Base-by-base conservation (phyloP, 2,797 vertebrate species). In the Sebastes melanostomus region DNA sequence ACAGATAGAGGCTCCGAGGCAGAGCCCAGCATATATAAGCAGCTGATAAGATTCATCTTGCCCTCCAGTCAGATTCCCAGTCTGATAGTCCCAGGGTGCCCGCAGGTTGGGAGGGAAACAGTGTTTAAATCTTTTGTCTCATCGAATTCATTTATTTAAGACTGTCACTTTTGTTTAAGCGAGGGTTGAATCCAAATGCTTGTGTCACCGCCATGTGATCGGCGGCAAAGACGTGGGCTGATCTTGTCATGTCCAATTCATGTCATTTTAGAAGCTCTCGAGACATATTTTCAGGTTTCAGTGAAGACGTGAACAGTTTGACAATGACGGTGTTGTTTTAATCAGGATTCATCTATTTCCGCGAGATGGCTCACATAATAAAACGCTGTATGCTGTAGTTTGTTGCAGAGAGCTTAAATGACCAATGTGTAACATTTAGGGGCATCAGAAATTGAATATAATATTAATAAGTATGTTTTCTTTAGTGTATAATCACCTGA, bases 151-250 rank as follows among this genome's bases (percentile, higher is more conserved):
- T 92, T 93, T 92, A 91, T 93, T 94, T 92, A 92, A 89, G 82
- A 86, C 85, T 94, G 94, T 94, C 95, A 93, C 86, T 94, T 95
- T 87, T 89, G 85, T 86, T 96, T 92, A 87, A 90, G 75, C 63
- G 79, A 52, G 50, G 84, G 66, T 69, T 89, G 91, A 93, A 89
- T 92, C 81, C 87, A 88, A 95, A 75, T 8, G 77, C 80, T 86
- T 89, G 80, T 94, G 95, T 94, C 94, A 84, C 27, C 59, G 83
- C 87, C 89, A 82, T 84, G 89, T 88, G 87, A 93, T 90, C 82
- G 58, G 81, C 82, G 89, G 82, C 82, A 70, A 83, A 84, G 84
- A 78, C 54, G 55, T 32, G 66, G 67, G 83, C 80, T 42, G 63
- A 86, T 91, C 90, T 82, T 93, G 93, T 95, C 95, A 91, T 80